phyloP scores from a whole-genome alignment of 2,113 vertebrate species.

The human region GRCh38 chr11:7723001-7723500 shows the following conservation, averaged over 20 bases:
- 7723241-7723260: not conserved
- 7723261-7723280: not conserved
- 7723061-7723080: not conserved
- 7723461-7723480: not conserved
- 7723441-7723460: not conserved
- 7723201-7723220: not conserved
- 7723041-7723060: not conserved
- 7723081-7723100: not conserved
- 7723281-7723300: not conserved
- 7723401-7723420: not conserved
- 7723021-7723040: not conserved
- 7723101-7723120: not conserved
- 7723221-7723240: not conserved
- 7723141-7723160: not conserved
- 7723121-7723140: not conserved
- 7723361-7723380: not conserved
- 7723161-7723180: not conserved
- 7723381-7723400: not conserved
- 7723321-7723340: not conserved
- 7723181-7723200: not conserved
- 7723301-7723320: not conserved
- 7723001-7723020: not conserved
- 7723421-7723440: not conserved
- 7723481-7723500: not conserved
- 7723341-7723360: not conserved